Conservation (phyloP, 2,113 vertebrate species). For the Coptodon rendalli region DNA sequence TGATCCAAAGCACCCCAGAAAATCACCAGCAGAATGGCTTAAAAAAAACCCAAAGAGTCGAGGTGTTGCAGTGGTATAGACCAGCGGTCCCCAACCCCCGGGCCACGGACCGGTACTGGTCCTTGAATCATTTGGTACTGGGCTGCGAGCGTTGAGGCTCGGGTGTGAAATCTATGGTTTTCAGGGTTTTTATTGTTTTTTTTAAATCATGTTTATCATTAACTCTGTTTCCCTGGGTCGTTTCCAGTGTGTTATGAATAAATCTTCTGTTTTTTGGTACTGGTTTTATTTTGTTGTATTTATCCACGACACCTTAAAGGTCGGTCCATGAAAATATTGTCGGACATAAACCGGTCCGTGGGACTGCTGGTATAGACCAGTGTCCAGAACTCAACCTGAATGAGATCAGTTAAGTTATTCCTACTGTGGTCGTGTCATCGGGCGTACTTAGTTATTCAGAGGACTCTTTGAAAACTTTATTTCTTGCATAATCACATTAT, state of each 20-base stretch:
- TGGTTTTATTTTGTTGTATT: neutral
- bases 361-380: neutral
- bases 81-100: neutral
- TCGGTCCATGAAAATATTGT: neutral
- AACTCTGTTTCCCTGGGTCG: rapidly evolving
- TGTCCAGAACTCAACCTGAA: neutral
- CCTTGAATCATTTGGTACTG: neutral
- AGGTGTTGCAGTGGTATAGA: neutral
- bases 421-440: neutral
- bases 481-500: neutral
- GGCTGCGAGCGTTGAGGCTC: neutral
- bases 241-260: no score
- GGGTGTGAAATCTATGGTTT: neutral
- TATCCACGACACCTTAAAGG: rapidly evolving
- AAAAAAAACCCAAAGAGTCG: rapidly evolving
- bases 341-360: rapidly evolving
- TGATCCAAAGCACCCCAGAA: neutral
- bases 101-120: neutral
- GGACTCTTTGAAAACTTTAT: neutral
- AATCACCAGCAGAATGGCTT: neutral
- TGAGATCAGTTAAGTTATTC: neutral
- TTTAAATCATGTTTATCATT: no score
- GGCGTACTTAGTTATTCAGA: neutral
- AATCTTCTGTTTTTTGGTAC: no score
- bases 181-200: rapidly evolving